Evolutionary conservation across 2,797 vertebrate genomes (phyloP), one percentile per base, ranked within the genome.

Genomic region (Gila robusta): DNA sequence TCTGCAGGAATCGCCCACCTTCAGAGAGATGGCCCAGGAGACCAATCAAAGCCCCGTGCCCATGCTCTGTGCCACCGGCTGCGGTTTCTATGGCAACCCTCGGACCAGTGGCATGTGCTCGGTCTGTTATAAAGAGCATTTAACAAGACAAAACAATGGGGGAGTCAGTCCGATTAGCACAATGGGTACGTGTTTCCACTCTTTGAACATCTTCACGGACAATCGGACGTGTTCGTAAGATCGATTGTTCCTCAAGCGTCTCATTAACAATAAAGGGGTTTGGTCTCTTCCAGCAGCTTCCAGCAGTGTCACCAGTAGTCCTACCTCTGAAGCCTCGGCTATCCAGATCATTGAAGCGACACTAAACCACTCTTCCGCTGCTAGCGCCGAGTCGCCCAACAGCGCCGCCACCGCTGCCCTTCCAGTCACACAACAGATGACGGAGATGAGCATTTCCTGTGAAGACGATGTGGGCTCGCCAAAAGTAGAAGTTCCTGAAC

Each of bases 61-160:
- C 79, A 96, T 96, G 93, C 93, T 96, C 87, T 98, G 97, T 78
- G 94, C 96, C 91, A 97, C 93, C 0, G 97, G 97, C 91, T 98
- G 97, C 54, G 97, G 97, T 82, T 98, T 98, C 93, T 98, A 97
- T 26, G 97, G 97, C 89, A 98, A 97, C 93, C 96, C 97, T 52
- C 94, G 96, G 72, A 97, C 97, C 91, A 97, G 96, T 39, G 97
- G 97, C 89, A 98, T 98, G 97, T 98, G 97, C 90, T 98, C 97
- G 0, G 96, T 97, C 73, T 98, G 97, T 94, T 97, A 98, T 52
- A 98, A 97, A 92, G 97, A 98, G 88, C 96, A 97, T 89, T 92
- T 98, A 78, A 96, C 96, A 81, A 93, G 97, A 44, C 97, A 97
- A 91, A 97, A 98, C 93, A 96, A 94, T 82, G 96, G 96, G 71